Conservation (phyloP, 2,113 vertebrate genomes). For the Gallinago media region DNA sequence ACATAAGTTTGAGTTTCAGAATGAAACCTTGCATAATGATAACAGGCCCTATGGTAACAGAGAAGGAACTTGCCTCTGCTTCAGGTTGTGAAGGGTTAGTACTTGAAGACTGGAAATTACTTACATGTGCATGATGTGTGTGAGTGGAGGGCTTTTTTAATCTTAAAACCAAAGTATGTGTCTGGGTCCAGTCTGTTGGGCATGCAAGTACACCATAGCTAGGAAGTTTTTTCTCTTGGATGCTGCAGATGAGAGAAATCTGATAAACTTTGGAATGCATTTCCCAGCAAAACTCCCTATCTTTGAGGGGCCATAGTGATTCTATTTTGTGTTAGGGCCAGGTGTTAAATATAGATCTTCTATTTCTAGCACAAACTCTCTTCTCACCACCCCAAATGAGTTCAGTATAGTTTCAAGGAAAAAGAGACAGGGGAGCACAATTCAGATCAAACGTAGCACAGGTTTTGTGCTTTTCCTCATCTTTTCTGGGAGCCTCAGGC, state of each 20-base stretch:
- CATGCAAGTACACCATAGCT: not conserved
- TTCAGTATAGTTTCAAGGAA: not conserved
- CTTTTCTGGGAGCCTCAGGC: not conserved
- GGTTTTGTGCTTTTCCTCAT: not conserved
- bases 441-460: not conserved
- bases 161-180: not conserved
- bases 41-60: not conserved
- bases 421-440: not conserved
- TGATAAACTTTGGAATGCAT: constrained; percentile 25
- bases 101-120: not conserved
- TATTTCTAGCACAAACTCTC: not conserved
- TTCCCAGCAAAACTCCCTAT: constrained; percentile 5
- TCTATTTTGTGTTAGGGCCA: not conserved
- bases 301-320: not conserved
- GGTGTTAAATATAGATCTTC: constrained; percentile 26
- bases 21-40: not conserved
- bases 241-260: constrained; percentile 3
- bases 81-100: not conserved
- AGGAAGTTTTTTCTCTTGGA: not conserved
- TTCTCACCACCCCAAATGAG: not conserved
- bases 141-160: not conserved
- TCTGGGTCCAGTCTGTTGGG: not conserved
- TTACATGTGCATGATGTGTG: not conserved
- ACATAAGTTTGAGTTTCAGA: not conserved
- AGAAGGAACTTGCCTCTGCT: not conserved